phyloP scores from a whole-genome alignment of 2,888 invertebrate species.

The Desoria tigrina region DNA sequence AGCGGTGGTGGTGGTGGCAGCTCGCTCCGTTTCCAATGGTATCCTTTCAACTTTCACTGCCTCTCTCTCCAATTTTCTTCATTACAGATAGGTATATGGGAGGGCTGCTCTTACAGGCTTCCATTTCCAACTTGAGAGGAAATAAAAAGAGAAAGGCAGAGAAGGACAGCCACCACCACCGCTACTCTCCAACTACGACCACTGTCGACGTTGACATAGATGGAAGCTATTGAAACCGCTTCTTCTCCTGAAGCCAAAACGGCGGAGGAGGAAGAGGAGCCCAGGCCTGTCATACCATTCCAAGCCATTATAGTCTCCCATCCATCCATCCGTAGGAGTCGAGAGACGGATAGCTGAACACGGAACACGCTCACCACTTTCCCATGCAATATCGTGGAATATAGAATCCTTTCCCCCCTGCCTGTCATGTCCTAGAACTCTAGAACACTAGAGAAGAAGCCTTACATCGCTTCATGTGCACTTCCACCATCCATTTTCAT shows the following conservation, averaged over 20 bases:
- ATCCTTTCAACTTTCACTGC: too few relatives aligned
- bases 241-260: neutral
- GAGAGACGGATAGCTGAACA: neutral
- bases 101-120: too few relatives aligned
- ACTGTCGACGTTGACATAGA: constrained; percentile 2
- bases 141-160: neutral
- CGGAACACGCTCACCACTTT: too few relatives aligned
- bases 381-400: too few relatives aligned
- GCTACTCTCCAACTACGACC: neutral
- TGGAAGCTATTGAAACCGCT: neutral
- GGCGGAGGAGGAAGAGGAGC: neutral
- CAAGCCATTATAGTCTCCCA: constrained; percentile 1
- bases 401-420: neutral
- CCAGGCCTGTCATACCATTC: neutral
- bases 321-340: neutral
- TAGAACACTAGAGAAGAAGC: constrained; percentile 1
- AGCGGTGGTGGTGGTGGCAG: too few relatives aligned
- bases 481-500: constrained; percentile 7
- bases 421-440: constrained; percentile 3
- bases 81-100: too few relatives aligned
- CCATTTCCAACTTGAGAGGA: too few relatives aligned
- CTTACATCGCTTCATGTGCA: constrained; percentile 9
- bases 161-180: neutral
- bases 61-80: too few relatives aligned
- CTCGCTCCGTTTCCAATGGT: too few relatives aligned